Conservation (phyloP, 2,888 invertebrate species). For the Eudemis profundana region DNA sequence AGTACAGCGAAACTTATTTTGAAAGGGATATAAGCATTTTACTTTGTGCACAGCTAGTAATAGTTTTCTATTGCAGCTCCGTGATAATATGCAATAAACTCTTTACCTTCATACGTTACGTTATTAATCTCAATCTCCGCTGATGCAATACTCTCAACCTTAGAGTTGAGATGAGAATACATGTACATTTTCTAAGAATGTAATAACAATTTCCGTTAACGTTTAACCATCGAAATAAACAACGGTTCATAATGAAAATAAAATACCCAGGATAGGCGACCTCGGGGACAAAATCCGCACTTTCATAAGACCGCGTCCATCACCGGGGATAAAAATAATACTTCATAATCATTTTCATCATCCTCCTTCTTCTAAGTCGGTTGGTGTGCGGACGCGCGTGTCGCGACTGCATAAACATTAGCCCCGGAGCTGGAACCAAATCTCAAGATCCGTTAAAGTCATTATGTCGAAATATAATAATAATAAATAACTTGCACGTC, state of each 20-base stretch:
- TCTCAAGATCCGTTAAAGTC: not conserved
- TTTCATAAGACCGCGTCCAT: conserved; percentile 56
- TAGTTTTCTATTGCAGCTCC: too few species aligned
- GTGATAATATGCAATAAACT: too few species aligned
- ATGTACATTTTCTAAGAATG: not conserved
- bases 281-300: conserved; percentile 47
- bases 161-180: not conserved
- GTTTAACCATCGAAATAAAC: conserved; percentile 2
- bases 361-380: conserved; percentile 61
- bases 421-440: conserved; percentile 49
- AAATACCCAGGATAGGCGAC: conserved; percentile 25
- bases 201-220: not conserved
- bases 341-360: conserved; percentile 66
- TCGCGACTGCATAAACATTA: conserved; percentile 62
- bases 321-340: conserved; percentile 66
- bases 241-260: conserved; percentile 32
- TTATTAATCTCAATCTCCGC: too few species aligned
- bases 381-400: conserved; percentile 60
- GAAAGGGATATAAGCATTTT: too few species aligned
- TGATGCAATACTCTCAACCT: too few species aligned
- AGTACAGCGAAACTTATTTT: too few species aligned
- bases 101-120: too few species aligned
- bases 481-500: not conserved
- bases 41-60: too few species aligned
- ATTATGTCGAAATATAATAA: not conserved